Evolutionary conservation across 64 coral and sea anemone genomes (phyloP).

Genomic region (Montipora efflorescens): DNA sequence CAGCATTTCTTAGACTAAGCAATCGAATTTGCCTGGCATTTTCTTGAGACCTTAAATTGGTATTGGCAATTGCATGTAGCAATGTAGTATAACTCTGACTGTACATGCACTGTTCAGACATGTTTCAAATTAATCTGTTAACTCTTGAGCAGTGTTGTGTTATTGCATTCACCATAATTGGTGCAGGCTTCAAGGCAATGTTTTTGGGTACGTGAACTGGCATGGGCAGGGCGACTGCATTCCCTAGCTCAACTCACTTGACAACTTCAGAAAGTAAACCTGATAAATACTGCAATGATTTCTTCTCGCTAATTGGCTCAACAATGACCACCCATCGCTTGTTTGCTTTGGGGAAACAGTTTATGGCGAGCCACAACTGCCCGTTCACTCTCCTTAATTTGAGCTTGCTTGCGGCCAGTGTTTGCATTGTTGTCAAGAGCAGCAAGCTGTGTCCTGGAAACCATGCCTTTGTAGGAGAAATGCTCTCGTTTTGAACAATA

Average conservation of each 20-base stretch:
- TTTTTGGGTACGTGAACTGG: neutral
- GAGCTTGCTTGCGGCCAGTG: neutral
- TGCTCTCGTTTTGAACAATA: neutral
- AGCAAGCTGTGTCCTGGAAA: neutral
- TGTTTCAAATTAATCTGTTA: neutral
- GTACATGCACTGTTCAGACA: no score
- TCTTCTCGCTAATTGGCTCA: slow-evolving; percentile 4
- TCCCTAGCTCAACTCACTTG: neutral
- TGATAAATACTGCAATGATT: slow-evolving; percentile 6
- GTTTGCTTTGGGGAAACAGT: slow-evolving; percentile 42
- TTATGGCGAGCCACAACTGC: slow-evolving; percentile 36
- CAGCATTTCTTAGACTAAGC: no score
- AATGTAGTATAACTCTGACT: no score
- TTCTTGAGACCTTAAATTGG: no score
- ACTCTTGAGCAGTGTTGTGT: neutral
- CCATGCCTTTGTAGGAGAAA: neutral
- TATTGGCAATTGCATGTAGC: no score
- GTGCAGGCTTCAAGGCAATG: neutral
- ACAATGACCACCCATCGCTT: slow-evolving; percentile 38
- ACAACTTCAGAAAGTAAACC: slow-evolving; percentile 16
- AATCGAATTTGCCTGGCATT: no score
- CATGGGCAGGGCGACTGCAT: neutral
- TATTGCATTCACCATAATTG: neutral
- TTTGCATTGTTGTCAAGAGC: neutral
- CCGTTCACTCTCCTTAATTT: slow-evolving; percentile 4